Evolutionary conservation across 2,888 invertebrate species (phyloP).

Genomic region (Acholoe squamosa): DNA sequence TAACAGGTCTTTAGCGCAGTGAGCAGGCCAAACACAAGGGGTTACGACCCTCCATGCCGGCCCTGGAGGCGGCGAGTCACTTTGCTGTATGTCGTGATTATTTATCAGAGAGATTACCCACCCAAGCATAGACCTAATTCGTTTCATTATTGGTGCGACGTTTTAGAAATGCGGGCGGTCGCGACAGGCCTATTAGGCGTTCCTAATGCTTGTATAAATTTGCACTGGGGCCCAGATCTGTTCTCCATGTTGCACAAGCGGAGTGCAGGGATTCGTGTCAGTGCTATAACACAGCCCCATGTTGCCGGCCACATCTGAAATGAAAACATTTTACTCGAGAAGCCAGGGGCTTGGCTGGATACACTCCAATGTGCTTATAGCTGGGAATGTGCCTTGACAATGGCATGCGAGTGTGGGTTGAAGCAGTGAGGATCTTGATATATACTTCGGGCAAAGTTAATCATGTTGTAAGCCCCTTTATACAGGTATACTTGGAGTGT

Average conservation of each 20-base stretch:
- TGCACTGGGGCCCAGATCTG: constrained; percentile 9
- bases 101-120: constrained; percentile 42
- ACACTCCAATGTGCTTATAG: neutral
- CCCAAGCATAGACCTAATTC: constrained; percentile 45
- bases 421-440: neutral
- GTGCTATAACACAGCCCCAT: neutral
- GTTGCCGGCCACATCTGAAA: constrained; percentile 35
- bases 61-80: neutral
- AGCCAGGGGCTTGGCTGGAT: constrained; percentile 28
- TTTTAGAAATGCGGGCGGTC: neutral
- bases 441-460: neutral
- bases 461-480: neutral
- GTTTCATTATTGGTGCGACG: constrained; percentile 53
- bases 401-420: neutral
- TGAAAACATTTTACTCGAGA: constrained; percentile 58
- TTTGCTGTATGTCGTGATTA: constrained; percentile 32
- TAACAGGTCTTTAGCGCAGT: neutral
- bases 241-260: constrained; percentile 13
- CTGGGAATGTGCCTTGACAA: neutral
- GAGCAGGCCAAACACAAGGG: constrained; percentile 15
- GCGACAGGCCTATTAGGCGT: constrained; percentile 3
- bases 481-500: no score
- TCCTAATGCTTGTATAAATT: constrained; percentile 55
- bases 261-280: constrained; percentile 27
- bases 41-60: neutral